Evolutionary conservation across 2,797 vertebrate species (phyloP).

Genomic region (Rallus crepitans): DNA sequence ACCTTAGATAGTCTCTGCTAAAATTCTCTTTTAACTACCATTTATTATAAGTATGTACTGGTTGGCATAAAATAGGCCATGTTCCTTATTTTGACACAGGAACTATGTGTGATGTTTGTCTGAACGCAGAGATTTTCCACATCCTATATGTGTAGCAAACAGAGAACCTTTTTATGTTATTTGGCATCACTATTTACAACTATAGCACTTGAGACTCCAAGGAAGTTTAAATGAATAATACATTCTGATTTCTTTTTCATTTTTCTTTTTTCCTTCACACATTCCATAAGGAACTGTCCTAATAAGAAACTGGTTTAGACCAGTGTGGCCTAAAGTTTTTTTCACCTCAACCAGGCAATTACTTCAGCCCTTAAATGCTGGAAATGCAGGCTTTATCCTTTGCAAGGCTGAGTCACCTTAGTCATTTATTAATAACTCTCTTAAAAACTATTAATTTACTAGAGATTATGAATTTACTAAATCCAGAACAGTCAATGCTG

Average conservation of each 20-base stretch:
- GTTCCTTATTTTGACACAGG: background rate
- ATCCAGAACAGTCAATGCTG: background rate
- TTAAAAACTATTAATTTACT: background rate
- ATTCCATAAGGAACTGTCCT: background rate
- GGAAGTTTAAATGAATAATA: background rate
- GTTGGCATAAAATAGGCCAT: background rate
- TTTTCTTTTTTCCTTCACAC: no score
- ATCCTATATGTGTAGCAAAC: rapidly evolving
- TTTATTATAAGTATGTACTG: background rate
- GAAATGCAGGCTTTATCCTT: background rate
- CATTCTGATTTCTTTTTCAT: background rate
- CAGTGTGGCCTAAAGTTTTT: background rate
- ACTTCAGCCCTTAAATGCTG: background rate
- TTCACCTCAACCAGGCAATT: background rate
- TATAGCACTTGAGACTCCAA: background rate
- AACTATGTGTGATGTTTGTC: background rate
- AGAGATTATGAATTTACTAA: background rate
- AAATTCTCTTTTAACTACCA: background rate
- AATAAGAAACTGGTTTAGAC: background rate
- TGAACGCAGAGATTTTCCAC: background rate
- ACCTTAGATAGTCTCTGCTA: background rate
- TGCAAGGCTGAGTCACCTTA: background rate
- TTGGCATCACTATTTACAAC: background rate
- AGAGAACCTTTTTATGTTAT: background rate
- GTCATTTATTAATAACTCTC: background rate